Percentiles rank a stretch among this genome's conserved stretches.
Conservation (phyloP, 2,797 vertebrate genomes). For the Diplodus puntazzo region DNA sequence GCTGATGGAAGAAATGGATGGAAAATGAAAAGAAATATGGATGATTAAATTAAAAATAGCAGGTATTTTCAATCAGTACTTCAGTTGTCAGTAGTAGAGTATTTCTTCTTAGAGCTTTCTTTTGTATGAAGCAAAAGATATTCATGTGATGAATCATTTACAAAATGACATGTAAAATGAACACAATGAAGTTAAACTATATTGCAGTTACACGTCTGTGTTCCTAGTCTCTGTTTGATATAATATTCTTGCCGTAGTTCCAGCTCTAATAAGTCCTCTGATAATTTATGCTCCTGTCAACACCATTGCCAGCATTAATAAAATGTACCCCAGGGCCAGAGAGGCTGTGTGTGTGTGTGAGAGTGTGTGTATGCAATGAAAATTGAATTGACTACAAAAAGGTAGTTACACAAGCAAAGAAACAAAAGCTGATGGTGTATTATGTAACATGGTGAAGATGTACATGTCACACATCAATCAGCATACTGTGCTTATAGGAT, state of each 20-base stretch:
- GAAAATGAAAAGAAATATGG: not conserved
- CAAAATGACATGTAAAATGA: not conserved
- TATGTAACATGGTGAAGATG: not conserved
- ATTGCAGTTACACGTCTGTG: slow-evolving; percentile 17
- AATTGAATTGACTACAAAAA: slow-evolving; percentile 32
- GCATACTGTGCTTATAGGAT: not conserved
- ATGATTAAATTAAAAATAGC: not conserved
- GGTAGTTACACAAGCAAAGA: slow-evolving; percentile 7
- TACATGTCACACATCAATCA: not conserved
- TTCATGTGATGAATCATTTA: slow-evolving; percentile 17
- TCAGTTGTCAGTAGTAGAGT: not conserved
- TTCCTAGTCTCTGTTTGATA: slow-evolving; percentile 27
- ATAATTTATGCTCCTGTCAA: slow-evolving; percentile 69
- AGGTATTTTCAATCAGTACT: too few species aligned
- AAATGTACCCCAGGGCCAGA: slow-evolving; percentile 55
- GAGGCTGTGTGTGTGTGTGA: slow-evolving; percentile 9
- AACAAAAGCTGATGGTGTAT: slow-evolving; percentile 10
- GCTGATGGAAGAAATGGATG: not conserved
- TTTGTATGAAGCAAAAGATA: not conserved
- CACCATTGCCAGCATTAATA: slow-evolving; percentile 67
- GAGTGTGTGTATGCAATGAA: slow-evolving; percentile 8
- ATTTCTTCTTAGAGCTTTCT: not conserved
- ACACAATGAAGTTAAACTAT: not conserved
- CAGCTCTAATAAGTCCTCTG: slow-evolving; percentile 56
- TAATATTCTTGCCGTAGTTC: slow-evolving; percentile 37